These are phyloP conservation scores for Sthenelais limicola DNA, from an alignment of 2,888 invertebrate genomes.

Conservation along the genomic window DNA sequence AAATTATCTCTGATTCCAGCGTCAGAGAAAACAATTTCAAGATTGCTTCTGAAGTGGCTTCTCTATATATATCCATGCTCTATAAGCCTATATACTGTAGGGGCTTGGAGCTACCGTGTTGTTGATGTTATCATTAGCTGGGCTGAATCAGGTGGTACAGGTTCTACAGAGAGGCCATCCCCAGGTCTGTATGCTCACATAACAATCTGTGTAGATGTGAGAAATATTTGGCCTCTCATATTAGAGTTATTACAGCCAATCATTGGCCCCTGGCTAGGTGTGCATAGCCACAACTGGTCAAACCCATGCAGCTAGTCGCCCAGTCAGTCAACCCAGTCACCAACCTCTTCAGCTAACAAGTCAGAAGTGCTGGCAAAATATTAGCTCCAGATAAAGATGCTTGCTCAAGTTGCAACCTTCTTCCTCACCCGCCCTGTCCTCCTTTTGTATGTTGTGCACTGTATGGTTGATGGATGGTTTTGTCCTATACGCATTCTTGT, in stretches of 20 bases:
- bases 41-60: no score
- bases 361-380: constrained; percentile 37
- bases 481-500: no score
- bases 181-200: constrained; percentile 28
- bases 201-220: constrained; percentile 13
- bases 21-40: no score
- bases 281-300: constrained; percentile 25
- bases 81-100: no score
- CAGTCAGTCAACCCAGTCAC: neutral
- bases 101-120: no score
- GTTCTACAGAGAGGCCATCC: constrained; percentile 8
- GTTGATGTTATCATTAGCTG: no score
- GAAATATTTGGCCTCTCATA: constrained; percentile 36
- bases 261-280: constrained; percentile 12
- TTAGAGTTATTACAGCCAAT: constrained; percentile 27
- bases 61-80: no score
- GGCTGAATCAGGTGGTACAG: constrained; percentile 29
- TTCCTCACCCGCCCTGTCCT: no score
- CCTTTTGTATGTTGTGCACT: no score
- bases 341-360: constrained; percentile 17
- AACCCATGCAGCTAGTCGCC: constrained; percentile 2
- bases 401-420: no score
- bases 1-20: no score
- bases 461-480: no score
- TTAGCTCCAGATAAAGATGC: constrained; percentile 37